phyloP scores from a whole-genome alignment of 2,797 vertebrate species.

The Tokudaia muenninki region DNA sequence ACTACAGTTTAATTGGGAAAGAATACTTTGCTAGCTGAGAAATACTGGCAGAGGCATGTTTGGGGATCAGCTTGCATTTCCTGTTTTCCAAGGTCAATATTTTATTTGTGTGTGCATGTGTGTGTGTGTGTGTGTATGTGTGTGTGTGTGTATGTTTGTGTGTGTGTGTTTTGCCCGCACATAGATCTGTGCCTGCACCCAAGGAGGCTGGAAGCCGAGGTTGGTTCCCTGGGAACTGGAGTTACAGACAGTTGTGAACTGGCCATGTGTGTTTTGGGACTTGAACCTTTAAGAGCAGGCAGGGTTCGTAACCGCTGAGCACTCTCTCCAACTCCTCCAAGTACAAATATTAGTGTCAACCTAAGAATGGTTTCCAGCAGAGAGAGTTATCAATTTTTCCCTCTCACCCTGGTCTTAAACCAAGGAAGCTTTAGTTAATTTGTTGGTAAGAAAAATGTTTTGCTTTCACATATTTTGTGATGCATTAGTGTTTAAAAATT shows the following conservation, averaged over 20 bases:
- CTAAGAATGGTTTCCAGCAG: background rate
- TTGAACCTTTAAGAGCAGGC: background rate
- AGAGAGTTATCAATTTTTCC: background rate
- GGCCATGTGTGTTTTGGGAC: background rate
- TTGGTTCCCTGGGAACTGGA: background rate
- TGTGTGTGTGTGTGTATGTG: too few species aligned
- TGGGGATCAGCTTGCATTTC: background rate
- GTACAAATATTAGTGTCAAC: background rate
- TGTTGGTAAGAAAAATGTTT: slow-evolving; percentile 62
- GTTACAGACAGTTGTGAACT: background rate
- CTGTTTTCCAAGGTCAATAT: background rate
- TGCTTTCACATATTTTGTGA: slow-evolving; percentile 61
- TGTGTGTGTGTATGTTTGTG: too few species aligned
- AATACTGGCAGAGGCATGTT: background rate
- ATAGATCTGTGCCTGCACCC: background rate
- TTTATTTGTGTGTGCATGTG: too few species aligned
- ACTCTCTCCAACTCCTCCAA: background rate
- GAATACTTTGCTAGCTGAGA: background rate
- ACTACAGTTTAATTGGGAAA: background rate
- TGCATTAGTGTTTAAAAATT: slow-evolving; percentile 56
- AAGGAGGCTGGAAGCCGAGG: background rate
- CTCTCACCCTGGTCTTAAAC: background rate
- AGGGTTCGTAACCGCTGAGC: background rate
- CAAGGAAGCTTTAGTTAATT: slow-evolving; percentile 55
- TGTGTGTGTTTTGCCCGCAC: background rate